These are phyloP conservation scores for Atta colombica DNA, from an alignment of 1,140 invertebrate genomes.

Conservation along the genomic window DNA sequence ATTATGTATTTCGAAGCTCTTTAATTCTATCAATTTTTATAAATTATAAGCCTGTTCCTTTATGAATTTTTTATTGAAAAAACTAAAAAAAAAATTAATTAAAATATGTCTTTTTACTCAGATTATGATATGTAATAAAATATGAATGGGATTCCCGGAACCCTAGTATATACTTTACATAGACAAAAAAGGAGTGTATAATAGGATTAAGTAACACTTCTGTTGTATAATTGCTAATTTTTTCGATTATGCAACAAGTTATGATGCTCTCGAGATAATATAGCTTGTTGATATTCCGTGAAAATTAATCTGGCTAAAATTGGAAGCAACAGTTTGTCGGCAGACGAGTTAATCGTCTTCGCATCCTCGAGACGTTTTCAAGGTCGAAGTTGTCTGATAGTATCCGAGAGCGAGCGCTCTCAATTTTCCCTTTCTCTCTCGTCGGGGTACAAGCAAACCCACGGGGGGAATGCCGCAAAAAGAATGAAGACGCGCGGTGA, in stretches of 20 bases:
- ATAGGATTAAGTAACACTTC: background rate
- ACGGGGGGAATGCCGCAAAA: conserved; percentile 28
- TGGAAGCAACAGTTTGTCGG: conserved; percentile 59
- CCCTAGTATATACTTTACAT: too few species aligned
- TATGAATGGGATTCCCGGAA: too few species aligned
- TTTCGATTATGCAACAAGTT: background rate
- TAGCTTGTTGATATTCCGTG: background rate
- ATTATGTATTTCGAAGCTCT: too few species aligned
- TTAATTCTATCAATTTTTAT: too few species aligned
- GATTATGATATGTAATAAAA: too few species aligned
- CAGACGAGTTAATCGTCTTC: conserved; percentile 54
- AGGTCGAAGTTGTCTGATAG: conserved; percentile 51
- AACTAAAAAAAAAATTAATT: too few species aligned
- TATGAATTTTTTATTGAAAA: too few species aligned
- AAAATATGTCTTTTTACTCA: too few species aligned
- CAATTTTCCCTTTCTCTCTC: conserved; percentile 49
- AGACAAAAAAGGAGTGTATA: too few species aligned
- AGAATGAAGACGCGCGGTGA: conserved; percentile 48
- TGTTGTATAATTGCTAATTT: background rate
- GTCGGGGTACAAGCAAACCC: conserved; percentile 19
- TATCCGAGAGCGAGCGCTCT: conserved; percentile 22
- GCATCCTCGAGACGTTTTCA: conserved; percentile 54
- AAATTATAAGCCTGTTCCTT: too few species aligned
- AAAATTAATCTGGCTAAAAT: conserved; percentile 33
- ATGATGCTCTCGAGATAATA: background rate